These are phyloP conservation scores for Caenorhabditis wallacei DNA, from an alignment of 2,888 invertebrate genomes.

Conservation along the genomic window DNA sequence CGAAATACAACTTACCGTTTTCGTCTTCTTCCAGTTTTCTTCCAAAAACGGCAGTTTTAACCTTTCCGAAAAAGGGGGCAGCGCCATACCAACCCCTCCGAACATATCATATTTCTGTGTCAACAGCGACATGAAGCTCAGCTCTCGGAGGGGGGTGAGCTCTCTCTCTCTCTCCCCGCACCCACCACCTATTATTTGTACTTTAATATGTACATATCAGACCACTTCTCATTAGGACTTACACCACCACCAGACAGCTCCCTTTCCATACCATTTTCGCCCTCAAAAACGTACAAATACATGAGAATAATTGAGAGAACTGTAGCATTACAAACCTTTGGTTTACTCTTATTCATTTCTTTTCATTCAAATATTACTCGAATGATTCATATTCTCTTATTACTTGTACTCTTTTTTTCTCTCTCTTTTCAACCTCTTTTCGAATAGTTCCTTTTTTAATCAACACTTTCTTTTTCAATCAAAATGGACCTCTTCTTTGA, in stretches of 20 bases:
- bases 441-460: slow-evolving; percentile 5
- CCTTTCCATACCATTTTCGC: slow-evolving; percentile 55
- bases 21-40: slow-evolving; percentile 9
- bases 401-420: neutral
- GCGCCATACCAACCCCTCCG: slow-evolving; percentile 27
- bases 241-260: slow-evolving; percentile 49
- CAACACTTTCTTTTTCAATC: neutral
- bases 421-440: slow-evolving; percentile 2
- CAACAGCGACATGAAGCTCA: slow-evolving; percentile 62
- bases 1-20: slow-evolving; percentile 9
- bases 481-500: no score
- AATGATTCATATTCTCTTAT: neutral
- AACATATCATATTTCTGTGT: slow-evolving; percentile 63
- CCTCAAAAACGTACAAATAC: slow-evolving; percentile 52
- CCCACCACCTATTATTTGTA: slow-evolving; percentile 53
- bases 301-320: neutral
- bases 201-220: slow-evolving; percentile 67
- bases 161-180: slow-evolving; percentile 47
- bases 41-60: slow-evolving; percentile 43
- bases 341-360: slow-evolving; percentile 16
- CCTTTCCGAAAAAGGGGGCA: slow-evolving; percentile 40
- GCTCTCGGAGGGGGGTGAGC: slow-evolving; percentile 38
- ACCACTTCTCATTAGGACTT: slow-evolving; percentile 66
- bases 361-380: slow-evolving; percentile 18
- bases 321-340: slow-evolving; percentile 3